These are phyloP conservation scores for Xiphorhynchus erythropygius DNA, from an alignment of 2,797 vertebrate genomes.

Conservation along the genomic window DNA sequence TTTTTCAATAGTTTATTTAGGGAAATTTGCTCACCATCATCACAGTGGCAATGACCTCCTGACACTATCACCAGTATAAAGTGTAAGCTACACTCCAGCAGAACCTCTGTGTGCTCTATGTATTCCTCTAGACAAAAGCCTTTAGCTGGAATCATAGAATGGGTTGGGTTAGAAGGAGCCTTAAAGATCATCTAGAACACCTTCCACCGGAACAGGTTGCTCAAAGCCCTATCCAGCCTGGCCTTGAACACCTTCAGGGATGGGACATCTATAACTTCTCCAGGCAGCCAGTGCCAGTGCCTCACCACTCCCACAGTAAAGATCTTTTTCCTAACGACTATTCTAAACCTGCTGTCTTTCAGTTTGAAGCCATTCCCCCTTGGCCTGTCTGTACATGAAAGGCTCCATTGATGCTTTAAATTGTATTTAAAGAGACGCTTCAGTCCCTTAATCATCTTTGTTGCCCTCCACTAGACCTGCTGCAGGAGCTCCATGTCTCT, in stretches of 20 bases:
- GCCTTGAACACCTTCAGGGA: too few species aligned
- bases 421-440: background rate
- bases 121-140: background rate
- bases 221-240: too few species aligned
- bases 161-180: background rate
- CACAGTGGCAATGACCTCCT: background rate
- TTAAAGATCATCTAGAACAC: too few species aligned
- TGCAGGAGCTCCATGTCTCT: background rate
- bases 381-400: background rate
- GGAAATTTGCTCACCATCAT: background rate
- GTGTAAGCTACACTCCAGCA: background rate
- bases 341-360: background rate
- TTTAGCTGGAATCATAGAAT: background rate
- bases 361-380: background rate
- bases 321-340: background rate
- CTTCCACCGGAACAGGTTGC: too few species aligned
- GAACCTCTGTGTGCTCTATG: background rate
- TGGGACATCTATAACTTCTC: too few species aligned
- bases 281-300: too few species aligned
- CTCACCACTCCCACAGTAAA: too few species aligned
- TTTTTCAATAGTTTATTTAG: background rate
- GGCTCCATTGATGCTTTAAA: background rate
- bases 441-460: background rate
- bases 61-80: background rate
- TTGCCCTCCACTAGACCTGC: background rate